A percentile compares a stretch with the other conserved stretches of the same genome.
phyloP scores from a whole-genome alignment of 2,888 invertebrate species.

The Synergus itoensis region DNA sequence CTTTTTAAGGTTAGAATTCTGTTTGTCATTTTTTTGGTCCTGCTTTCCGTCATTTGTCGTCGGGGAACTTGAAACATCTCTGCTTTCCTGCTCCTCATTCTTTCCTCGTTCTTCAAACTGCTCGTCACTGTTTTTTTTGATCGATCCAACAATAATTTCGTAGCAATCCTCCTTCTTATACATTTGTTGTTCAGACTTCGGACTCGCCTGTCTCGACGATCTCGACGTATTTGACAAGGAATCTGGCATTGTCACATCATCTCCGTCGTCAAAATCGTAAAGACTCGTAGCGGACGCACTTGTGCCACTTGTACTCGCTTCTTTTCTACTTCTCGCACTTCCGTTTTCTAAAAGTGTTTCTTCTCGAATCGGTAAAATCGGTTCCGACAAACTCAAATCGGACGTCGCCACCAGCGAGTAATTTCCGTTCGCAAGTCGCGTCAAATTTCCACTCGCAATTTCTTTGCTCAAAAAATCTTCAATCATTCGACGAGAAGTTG shows the following conservation, averaged over 20 bases:
- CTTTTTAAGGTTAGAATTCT: slow-evolving; percentile 68
- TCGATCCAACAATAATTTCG: slow-evolving; percentile 64
- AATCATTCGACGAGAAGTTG: slow-evolving; percentile 82
- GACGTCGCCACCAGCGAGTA: slow-evolving; percentile 83
- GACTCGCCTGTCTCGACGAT: slow-evolving; percentile 69
- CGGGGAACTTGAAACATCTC: slow-evolving; percentile 38
- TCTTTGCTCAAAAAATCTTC: slow-evolving; percentile 84
- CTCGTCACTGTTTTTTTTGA: slow-evolving; percentile 45
- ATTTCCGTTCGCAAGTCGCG: slow-evolving; percentile 84
- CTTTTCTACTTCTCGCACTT: slow-evolving; percentile 56
- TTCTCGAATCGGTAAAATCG: slow-evolving; percentile 51
- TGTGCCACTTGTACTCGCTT: slow-evolving; percentile 46
- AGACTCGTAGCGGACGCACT: slow-evolving; percentile 48
- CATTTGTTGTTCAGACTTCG: slow-evolving; percentile 58
- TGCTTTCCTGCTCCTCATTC: slow-evolving; percentile 42
- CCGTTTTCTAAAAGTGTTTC: slow-evolving; percentile 48
- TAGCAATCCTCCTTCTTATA: slow-evolving; percentile 67
- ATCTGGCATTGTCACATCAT: slow-evolving; percentile 66
- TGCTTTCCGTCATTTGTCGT: slow-evolving; percentile 54
- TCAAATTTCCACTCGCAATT: slow-evolving; percentile 84
- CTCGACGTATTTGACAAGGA: slow-evolving; percentile 69
- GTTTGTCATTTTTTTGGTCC: slow-evolving; percentile 52
- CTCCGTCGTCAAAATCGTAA: slow-evolving; percentile 68
- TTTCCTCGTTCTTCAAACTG: slow-evolving; percentile 39
- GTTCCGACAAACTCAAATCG: slow-evolving; percentile 61